Evolutionary conservation across 2,888 invertebrate species (phyloP), one percentile per base, ranked within the genome.

Genomic region (Sisyra nigra): DNA sequence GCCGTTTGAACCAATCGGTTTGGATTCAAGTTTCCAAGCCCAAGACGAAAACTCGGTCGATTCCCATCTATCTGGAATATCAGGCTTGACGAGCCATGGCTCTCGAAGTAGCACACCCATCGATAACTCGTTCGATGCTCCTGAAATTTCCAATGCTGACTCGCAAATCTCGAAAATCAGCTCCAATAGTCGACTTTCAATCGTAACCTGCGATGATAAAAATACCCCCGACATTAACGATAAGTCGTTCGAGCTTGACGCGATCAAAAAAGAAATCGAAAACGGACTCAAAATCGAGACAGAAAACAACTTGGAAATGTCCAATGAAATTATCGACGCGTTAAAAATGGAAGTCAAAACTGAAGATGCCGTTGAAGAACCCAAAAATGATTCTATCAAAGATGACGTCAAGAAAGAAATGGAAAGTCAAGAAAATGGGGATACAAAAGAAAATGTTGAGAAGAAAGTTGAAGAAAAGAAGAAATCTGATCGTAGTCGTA

Each of bases 151-250:
- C 1, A 67, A 65, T 52, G 76, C 77, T 47, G 74, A 79, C 47
- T 73, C 75, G 0, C 70, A 74, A 40, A 55, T 73, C 1, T 75
- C 75, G 1, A 72, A 72, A 55, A 72, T 75, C 13, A 76, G 75
- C 17, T 74, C 72, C 3, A 71, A 73, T 45, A 74, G 72, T 44
- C 63, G 65, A 14, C 53, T 72, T 19, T 74, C 72, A 0, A 66
- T 67, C 37, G 65, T 68, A 2, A 67, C 66, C 1, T 67, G 67
- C 32, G 69, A 70, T 42, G 65, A 66, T 9, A 65, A 61, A 2
- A 60, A 62, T 42, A 61, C 61, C 4, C 60, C 61, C 0, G 62
- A 62, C 30, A 61, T 62, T 42, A 62, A 61, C 1, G 63, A 62
- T 1, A 40, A 29, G 10, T 10, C 8, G 5, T 29, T 11, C 14